A percentile compares a stretch with the other conserved stretches of the same genome.
Conservation (phyloP, 2,888 invertebrate species). For the Syritta pipiens region DNA sequence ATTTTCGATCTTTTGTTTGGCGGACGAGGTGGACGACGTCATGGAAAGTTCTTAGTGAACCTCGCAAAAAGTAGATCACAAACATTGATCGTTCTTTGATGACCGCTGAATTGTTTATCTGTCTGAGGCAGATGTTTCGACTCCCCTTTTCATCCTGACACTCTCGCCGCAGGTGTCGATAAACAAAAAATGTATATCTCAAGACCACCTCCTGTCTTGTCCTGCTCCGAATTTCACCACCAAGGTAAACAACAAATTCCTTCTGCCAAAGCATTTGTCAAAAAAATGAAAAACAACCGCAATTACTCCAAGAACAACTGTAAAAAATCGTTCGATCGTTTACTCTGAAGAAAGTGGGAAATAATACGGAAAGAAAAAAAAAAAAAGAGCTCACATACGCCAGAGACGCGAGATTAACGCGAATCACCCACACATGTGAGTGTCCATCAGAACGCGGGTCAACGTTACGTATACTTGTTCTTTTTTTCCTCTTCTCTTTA, state of each 20-base stretch:
- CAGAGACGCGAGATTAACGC: conserved; percentile 42
- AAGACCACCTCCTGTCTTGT: too few relatives aligned
- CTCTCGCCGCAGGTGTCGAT: too few relatives aligned
- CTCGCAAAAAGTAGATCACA: too few relatives aligned
- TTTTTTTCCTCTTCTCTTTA: not conserved
- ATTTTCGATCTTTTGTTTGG: too few relatives aligned
- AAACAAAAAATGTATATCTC: too few relatives aligned
- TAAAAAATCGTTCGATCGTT: conserved; percentile 4
- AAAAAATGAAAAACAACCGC: not conserved
- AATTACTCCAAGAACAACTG: not conserved
- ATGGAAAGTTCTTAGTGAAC: too few relatives aligned
- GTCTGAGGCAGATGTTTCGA: too few relatives aligned
- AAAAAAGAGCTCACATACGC: conserved; percentile 54
- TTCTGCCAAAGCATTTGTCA: conserved; percentile 38
- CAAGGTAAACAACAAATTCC: not conserved
- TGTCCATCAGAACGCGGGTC: conserved; percentile 10
- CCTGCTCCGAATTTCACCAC: too few relatives aligned
- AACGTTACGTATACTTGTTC: conserved; percentile 52
- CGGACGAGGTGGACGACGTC: too few relatives aligned
- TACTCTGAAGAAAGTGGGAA: not conserved
- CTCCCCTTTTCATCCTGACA: too few relatives aligned
- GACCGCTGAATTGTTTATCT: too few relatives aligned
- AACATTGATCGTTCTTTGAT: too few relatives aligned
- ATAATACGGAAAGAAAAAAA: not conserved
- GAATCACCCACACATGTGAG: conserved; percentile 15